Base-by-base conservation (phyloP, 2,888 invertebrate genomes). In the Cephalotes varians region DNA sequence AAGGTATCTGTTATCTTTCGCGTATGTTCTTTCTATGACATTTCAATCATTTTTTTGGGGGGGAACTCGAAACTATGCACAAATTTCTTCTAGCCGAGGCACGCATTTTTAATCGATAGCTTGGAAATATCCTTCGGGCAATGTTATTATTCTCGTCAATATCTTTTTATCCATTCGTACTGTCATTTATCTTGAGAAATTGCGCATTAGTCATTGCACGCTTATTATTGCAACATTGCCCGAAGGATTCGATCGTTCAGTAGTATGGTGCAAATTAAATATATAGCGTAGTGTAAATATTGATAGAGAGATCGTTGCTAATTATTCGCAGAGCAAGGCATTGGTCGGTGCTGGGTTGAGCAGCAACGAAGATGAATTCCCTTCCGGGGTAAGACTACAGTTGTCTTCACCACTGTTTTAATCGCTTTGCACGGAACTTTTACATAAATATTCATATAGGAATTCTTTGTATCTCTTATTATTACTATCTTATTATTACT, bases 361-460 rank as follows among this genome's bases (percentile, higher is more conserved):
- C 86, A 85, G 87, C 51, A 90, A 91, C 81, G 93, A 94, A 62
- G 94, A 94, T 81, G 94, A 94, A 44, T 93, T 92, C 80, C 88
- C 93, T 71, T 91, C 93, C 56, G 92, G 93, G 90, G 94, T 94
- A 89, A 92, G 92, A 87, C 85, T 73, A 82, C 80, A 84, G 65
- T 85, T 60, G 79, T 49, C 56, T 64, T 60, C 40, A 60, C 69
- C 72, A 80, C 31, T 71, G 81, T 76, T 62, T 79, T 49, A 67
- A 54, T 49, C 64, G 67, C 71, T 74, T 47, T 54, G 82, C 84
- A 65, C 34, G 31, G 44, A 73, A 60, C 34, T 60, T 81, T 60
- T 60, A 73, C 7, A 12, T 51, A 65, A 73, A 54, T 72, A 76
- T 81, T 47, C 15, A 21, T 28, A 40, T 65, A 25, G 62, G 44